Conservation (phyloP, 2,113 vertebrate species). For the Alectura lathami region DNA sequence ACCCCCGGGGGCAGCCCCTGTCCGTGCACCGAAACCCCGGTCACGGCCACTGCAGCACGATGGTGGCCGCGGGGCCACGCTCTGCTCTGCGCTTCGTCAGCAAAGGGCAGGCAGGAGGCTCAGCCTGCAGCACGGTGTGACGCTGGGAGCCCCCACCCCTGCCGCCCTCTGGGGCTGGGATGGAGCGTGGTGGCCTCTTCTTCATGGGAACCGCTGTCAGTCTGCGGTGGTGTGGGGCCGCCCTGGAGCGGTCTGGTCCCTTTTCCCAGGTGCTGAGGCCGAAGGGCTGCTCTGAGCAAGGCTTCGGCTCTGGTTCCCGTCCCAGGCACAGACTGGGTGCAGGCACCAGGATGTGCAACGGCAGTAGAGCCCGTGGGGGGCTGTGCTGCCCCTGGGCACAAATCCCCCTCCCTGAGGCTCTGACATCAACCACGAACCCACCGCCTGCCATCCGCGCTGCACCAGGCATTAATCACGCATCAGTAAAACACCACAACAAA, state of each 20-base stretch:
- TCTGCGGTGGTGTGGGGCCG: neutral
- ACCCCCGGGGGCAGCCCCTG: rapidly evolving
- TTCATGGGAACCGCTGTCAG: rapidly evolving
- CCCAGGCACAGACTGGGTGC: neutral
- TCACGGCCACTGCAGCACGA: rapidly evolving
- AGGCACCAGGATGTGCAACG: rapidly evolving
- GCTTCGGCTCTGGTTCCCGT: neutral
- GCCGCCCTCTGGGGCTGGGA: neutral
- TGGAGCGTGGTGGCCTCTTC: neutral
- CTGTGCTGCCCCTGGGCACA: neutral
- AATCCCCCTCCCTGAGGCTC: neutral
- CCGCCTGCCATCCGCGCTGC: neutral
- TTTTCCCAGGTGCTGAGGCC: too few species aligned
- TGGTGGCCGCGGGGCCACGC: rapidly evolving
- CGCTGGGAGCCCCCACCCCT: neutral
- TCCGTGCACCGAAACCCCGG: too few species aligned
- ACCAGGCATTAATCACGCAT: neutral
- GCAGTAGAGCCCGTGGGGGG: neutral
- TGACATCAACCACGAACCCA: neutral
- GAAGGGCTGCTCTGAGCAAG: too few species aligned
- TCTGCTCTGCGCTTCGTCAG: rapidly evolving
- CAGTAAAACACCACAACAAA: neutral
- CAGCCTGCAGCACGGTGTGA: neutral
- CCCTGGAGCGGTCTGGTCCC: neutral
- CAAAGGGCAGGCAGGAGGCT: rapidly evolving